These are phyloP conservation scores for Equus przewalskii DNA, from an alignment of 2,113 vertebrate species.

Conservation along the genomic window DNA sequence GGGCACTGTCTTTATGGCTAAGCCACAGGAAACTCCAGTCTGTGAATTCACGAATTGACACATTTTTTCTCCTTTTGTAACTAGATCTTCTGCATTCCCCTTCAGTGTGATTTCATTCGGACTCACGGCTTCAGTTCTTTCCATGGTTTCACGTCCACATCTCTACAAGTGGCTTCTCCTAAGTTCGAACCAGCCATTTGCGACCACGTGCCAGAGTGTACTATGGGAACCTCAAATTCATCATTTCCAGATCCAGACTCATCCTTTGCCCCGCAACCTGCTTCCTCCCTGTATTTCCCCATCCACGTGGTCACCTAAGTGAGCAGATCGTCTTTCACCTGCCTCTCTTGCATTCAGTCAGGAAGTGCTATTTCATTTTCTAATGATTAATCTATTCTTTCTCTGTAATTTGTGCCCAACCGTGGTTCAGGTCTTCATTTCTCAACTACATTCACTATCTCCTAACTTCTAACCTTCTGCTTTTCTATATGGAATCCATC, in stretches of 20 bases:
- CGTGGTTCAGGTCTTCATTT: neutral
- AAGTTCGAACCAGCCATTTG: neutral
- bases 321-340: neutral
- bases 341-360: neutral
- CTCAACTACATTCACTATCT: neutral
- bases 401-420: neutral
- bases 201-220: neutral
- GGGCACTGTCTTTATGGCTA: neutral
- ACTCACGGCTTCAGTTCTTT: accelerated
- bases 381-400: neutral
- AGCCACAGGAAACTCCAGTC: neutral
- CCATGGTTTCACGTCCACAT: too few species aligned
- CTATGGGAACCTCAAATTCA: neutral
- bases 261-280: too few species aligned
- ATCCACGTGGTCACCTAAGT: too few species aligned
- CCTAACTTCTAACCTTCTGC: too few species aligned
- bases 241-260: neutral
- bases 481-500: neutral
- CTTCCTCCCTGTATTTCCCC: too few species aligned
- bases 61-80: neutral
- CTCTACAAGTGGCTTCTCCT: neutral
- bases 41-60: neutral
- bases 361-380: neutral
- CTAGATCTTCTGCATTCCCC: too few species aligned
- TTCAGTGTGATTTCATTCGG: neutral